Percentiles rank a stretch among this genome's conserved stretches.
Evolutionary conservation across 2,797 vertebrate genomes (phyloP).

Genomic region (Atherinosoma microstoma): DNA sequence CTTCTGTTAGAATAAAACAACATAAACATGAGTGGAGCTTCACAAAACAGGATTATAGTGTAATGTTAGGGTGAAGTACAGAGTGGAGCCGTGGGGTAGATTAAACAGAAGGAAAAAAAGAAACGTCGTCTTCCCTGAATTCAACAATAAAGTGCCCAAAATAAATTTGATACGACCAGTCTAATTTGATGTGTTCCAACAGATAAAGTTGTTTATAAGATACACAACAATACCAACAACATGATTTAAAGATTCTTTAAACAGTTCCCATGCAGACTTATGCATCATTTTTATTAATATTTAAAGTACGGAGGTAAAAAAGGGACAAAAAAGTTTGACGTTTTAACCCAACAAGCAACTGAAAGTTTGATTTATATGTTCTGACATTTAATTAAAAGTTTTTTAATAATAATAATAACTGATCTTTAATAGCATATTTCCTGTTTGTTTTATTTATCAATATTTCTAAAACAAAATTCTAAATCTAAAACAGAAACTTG

Average conservation of each 20-base stretch:
- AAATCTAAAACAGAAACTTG: background rate
- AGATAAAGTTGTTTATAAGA: slow-evolving; percentile 43
- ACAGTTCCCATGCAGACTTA: slow-evolving; percentile 51
- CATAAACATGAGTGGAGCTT: slow-evolving; percentile 21
- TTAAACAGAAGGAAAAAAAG: slow-evolving; percentile 28
- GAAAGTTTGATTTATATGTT: background rate
- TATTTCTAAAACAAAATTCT: too few species aligned
- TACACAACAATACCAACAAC: slow-evolving; percentile 37
- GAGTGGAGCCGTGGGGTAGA: slow-evolving; percentile 12
- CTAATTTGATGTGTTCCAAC: slow-evolving; percentile 40
- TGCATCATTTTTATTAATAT: slow-evolving; percentile 39
- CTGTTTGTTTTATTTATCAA: too few species aligned
- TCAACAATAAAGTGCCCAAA: slow-evolving; percentile 82
- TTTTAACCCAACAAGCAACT: background rate
- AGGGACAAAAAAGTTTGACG: slow-evolving; percentile 21
- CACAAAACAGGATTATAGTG: slow-evolving; percentile 38
- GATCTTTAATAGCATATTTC: too few species aligned
- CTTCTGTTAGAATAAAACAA: slow-evolving; percentile 16
- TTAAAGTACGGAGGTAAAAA: slow-evolving; percentile 29
- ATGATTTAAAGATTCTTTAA: slow-evolving; percentile 40
- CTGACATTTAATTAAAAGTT: too few species aligned
- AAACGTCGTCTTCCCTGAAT: slow-evolving; percentile 79
- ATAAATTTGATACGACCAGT: slow-evolving; percentile 39
- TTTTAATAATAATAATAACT: too few species aligned
- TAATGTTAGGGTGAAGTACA: slow-evolving; percentile 39